A percentile compares a stretch with the other conserved stretches of the same genome.
Evolutionary conservation across 1,140 invertebrate genomes (phyloP).

Genomic region (Gryon sp.): DNA sequence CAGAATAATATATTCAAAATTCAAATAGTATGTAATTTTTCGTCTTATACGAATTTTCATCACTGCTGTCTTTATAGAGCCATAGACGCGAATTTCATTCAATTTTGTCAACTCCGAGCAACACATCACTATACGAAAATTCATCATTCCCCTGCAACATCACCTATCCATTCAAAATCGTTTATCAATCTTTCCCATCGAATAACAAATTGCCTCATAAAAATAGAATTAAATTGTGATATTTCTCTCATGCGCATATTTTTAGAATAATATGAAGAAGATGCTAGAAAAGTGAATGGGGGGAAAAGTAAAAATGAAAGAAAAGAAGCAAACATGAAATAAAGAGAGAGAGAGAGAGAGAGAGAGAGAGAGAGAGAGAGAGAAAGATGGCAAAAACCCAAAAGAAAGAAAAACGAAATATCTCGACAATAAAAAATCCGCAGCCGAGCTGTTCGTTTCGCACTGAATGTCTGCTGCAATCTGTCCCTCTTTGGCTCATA

Average conservation of each 20-base stretch:
- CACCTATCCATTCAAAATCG: constrained; percentile 14
- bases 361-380: neutral
- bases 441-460: constrained; percentile 60
- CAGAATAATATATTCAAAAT: too few relatives aligned
- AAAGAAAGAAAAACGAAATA: constrained; percentile 40
- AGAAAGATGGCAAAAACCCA: neutral
- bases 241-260: constrained; percentile 47
- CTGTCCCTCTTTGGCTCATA: constrained; percentile 70
- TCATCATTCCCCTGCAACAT: neutral
- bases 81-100: too few relatives aligned
- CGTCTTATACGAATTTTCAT: too few relatives aligned
- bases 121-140: constrained; percentile 7
- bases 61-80: too few relatives aligned
- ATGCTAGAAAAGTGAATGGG: constrained; percentile 10
- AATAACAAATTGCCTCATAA: constrained; percentile 45
- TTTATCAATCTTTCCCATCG: constrained; percentile 12
- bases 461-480: constrained; percentile 68
- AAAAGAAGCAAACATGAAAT: neutral
- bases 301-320: constrained; percentile 1
- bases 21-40: too few relatives aligned
- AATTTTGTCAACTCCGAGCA: too few relatives aligned
- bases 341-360: constrained; percentile 8
- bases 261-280: constrained; percentile 30
- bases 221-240: constrained; percentile 47
- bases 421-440: constrained; percentile 59